phyloP scores from a whole-genome alignment of 2,888 invertebrate genomes.

The Noctuana brunneofusca region DNA sequence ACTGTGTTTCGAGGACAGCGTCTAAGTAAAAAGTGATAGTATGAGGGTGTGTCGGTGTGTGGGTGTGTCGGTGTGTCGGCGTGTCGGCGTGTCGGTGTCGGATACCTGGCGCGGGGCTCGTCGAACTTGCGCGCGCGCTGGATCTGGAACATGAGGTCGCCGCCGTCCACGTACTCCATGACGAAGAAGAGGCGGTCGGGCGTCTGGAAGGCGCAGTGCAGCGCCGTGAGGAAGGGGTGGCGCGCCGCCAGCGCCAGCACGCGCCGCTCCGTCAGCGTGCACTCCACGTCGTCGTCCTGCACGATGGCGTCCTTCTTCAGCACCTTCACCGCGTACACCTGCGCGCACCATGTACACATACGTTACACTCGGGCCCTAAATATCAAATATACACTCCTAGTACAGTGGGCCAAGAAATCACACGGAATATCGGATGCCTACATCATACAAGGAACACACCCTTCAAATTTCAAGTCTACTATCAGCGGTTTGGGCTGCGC shows the following conservation, averaged over 20 bases:
- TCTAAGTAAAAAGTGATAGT: too few relatives aligned
- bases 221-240: constrained; percentile 98
- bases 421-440: too few relatives aligned
- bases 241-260: constrained; percentile 98
- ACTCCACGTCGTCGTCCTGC: constrained; percentile 99
- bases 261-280: constrained; percentile 99
- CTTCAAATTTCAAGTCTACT: too few relatives aligned
- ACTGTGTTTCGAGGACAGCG: too few relatives aligned
- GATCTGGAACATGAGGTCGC: constrained; percentile 99
- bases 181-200: constrained; percentile 98
- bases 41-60: too few relatives aligned
- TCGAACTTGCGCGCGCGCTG: constrained; percentile 99
- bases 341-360: constrained; percentile 26
- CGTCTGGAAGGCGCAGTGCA: constrained; percentile 98
- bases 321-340: constrained; percentile 93
- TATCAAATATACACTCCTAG: too few relatives aligned
- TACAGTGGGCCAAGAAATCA: too few relatives aligned
- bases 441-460: too few relatives aligned
- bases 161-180: constrained; percentile 99
- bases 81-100: too few relatives aligned
- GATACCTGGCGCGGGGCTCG: constrained; percentile 93
- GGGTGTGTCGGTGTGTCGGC: too few relatives aligned
- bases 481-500: too few relatives aligned
- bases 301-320: constrained; percentile 99
- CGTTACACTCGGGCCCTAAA: neutral